A percentile compares a stretch with the other conserved stretches of the same genome.
phyloP scores from a whole-genome alignment of 92 coral and sea anemone species.

The Porites divaricata region DNA sequence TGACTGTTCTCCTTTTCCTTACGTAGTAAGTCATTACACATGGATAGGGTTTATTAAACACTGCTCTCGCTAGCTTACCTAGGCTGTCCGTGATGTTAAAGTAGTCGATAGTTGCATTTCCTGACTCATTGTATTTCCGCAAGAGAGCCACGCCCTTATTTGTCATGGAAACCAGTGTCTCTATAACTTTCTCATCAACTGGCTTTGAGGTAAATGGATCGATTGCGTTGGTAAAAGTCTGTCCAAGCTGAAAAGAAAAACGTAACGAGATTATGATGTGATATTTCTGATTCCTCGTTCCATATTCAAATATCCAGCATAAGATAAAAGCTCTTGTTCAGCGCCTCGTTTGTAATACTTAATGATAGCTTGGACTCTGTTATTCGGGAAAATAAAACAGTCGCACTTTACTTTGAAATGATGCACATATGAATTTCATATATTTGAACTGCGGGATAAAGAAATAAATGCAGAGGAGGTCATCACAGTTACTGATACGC shows the following conservation, averaged over 20 bases:
- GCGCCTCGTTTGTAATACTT: too few species aligned
- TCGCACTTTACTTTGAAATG: too few species aligned
- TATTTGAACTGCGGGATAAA: too few species aligned
- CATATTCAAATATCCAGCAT: too few species aligned
- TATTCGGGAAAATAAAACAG: too few species aligned
- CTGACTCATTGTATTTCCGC: background rate
- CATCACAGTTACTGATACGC: too few species aligned
- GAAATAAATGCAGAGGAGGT: too few species aligned
- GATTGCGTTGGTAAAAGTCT: background rate
- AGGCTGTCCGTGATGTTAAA: conserved; percentile 23
- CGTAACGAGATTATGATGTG: background rate
- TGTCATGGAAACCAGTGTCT: background rate
- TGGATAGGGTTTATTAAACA: background rate
- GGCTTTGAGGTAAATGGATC: conserved; percentile 16
- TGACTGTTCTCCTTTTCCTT: background rate
- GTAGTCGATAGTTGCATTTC: conserved; percentile 8
- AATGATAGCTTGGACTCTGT: too few species aligned
- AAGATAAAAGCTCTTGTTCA: too few species aligned
- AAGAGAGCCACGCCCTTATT: background rate
- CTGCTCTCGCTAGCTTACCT: conserved; percentile 11
- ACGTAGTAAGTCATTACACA: background rate
- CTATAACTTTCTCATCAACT: conserved; percentile 5
- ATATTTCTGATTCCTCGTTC: too few species aligned
- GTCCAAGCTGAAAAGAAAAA: conserved; percentile 13
- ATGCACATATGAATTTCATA: too few species aligned